A percentile compares a stretch with the other conserved stretches of the same genome.
Conservation (phyloP, 2,113 vertebrate genomes). For the Rattus rattus region DNA sequence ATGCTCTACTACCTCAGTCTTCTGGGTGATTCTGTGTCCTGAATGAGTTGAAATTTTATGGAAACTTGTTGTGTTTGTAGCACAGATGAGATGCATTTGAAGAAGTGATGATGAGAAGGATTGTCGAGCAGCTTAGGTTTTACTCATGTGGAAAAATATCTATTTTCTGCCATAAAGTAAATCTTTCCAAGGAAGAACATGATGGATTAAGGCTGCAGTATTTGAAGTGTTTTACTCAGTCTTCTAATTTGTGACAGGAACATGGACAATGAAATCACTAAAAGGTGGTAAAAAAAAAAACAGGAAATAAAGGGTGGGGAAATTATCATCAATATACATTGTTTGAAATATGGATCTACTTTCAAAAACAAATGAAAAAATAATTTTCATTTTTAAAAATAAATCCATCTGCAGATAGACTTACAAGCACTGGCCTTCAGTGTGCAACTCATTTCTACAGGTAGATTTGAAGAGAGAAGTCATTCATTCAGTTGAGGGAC, state of each 20-base stretch:
- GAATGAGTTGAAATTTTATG: conserved; percentile 1
- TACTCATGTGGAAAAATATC: neutral
- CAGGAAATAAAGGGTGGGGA: neutral
- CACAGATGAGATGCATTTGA: neutral
- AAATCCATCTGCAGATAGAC: neutral
- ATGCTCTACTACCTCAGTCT: neutral
- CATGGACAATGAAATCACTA: neutral
- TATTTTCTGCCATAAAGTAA: neutral
- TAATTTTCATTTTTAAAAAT: neutral
- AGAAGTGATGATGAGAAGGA: neutral
- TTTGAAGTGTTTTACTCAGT: neutral
- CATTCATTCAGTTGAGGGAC: neutral
- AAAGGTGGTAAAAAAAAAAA: too few species aligned
- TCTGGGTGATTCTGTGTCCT: neutral
- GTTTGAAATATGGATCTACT: neutral
- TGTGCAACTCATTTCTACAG: neutral
- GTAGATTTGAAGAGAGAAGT: neutral
- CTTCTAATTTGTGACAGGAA: neutral
- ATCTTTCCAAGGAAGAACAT: neutral
- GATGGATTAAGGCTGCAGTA: neutral
- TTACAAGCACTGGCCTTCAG: accelerated
- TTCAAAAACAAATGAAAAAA: neutral
- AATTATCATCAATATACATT: neutral
- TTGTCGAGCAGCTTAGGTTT: neutral
- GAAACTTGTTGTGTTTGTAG: neutral